These are phyloP conservation scores for Enteromius treurensis DNA, from an alignment of 2,797 vertebrate species.

Conservation along the genomic window DNA sequence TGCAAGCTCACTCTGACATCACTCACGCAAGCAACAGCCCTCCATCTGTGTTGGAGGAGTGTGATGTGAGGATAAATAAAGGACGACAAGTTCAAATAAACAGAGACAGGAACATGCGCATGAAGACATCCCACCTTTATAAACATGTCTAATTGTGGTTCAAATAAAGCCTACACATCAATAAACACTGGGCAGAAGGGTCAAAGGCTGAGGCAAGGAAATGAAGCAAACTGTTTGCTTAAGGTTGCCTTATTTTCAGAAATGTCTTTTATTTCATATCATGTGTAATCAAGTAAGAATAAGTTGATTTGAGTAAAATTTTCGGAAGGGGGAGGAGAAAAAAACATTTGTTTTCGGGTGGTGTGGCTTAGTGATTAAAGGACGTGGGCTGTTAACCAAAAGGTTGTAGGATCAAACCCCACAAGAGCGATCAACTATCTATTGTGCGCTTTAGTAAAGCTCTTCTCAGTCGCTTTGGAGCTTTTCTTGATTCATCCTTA, in stretches of 20 bases:
- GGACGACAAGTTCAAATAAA: constrained; percentile 57
- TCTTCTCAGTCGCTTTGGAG: too few relatives aligned
- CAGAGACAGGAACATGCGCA: constrained; percentile 51
- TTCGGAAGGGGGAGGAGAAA: neutral
- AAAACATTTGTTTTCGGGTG: neutral
- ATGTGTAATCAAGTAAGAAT: neutral
- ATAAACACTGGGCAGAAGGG: constrained; percentile 45
- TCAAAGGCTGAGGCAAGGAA: constrained; percentile 8
- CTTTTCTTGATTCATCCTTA: too few relatives aligned
- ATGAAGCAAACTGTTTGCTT: constrained; percentile 31
- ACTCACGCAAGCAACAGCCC: constrained; percentile 26
- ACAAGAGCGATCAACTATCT: too few relatives aligned
- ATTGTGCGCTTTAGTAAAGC: too few relatives aligned
- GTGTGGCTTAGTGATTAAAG: neutral
- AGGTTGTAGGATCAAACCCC: too few relatives aligned
- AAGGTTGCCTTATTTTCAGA: constrained; percentile 8
- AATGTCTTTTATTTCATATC: constrained; percentile 2
- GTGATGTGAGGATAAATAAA: constrained; percentile 56
- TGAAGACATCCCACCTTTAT: constrained; percentile 44
- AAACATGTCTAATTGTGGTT: constrained; percentile 56
- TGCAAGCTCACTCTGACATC: neutral
- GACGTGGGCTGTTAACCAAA: neutral
- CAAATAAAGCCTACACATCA: constrained; percentile 51
- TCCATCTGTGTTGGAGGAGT: constrained; percentile 48
- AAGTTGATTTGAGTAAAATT: neutral